Base-by-base conservation (phyloP, 2,888 invertebrate species). In the Choreutis nemorana region DNA sequence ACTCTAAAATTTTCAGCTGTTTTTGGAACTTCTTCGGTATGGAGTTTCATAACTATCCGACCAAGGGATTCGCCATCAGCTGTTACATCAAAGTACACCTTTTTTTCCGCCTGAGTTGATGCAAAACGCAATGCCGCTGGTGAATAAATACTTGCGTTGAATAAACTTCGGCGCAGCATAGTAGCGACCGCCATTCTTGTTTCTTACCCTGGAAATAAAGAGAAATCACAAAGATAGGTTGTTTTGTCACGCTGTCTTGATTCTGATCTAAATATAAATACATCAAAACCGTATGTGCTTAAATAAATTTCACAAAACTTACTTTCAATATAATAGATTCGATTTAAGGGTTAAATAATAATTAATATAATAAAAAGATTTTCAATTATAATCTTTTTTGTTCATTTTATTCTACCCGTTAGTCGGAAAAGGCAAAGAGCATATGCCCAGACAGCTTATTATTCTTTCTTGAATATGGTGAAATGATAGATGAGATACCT, bases 1-100 rank as follows among this genome's bases (percentile, higher is more conserved):
- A 92, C 90, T 43, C 97, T 87, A 85, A 98, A 98, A 67, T 98
- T 98, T 62, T 96, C 94, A 28, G 91, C 89, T 0, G 94, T 97
- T 73, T 91, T 94, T 4, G 97, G 97, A 28, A 94, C 94, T 35
- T 94, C 87, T 58, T 96, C 94, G 34, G 83, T 77, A 44, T 91
- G 85, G 29, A 96, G 81, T 87, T 96, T 93, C 55, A 97, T 94
- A 12, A 90, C 82, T 49, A 97, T 89, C 39, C 94, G 86, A 21
- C 97, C 96, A 29, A 92, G 80, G 14, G 87, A 79, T 48, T 85
- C 82, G 30, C 85, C 87, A 64, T 92, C 93, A 38, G 91, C 92
- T 41, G 88, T 81, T 75, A 97, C 88, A 72, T 97, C 95, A 55
- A 97, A 94, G 73, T 82, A 97, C 38, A 94, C 94, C 39, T 66